Conservation (phyloP, 2,888 invertebrate genomes). For the Lycia hirtaria region DNA sequence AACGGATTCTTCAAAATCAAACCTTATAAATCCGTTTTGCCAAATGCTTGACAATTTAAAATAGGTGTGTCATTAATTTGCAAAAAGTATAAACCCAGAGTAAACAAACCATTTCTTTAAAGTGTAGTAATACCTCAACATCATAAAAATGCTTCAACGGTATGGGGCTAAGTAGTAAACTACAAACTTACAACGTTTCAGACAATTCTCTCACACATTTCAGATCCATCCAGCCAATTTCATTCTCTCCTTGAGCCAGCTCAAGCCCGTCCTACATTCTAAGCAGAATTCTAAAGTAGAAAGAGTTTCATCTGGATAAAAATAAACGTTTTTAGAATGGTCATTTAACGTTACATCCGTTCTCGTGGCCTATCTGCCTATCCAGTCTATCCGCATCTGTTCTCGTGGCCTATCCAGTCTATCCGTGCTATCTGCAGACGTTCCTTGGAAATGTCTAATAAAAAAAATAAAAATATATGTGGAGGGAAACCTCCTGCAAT, state of each 20-base stretch:
- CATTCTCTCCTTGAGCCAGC: not conserved
- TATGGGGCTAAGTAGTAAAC: too few relatives aligned
- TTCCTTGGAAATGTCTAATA: constrained; percentile 40
- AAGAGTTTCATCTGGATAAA: constrained; percentile 38
- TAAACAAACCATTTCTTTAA: too few relatives aligned
- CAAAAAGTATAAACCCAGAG: too few relatives aligned
- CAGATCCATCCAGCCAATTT: not conserved
- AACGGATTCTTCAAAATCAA: too few relatives aligned
- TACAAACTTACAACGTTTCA: too few relatives aligned
- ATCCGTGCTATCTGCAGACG: constrained; percentile 47
- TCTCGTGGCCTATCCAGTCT: constrained; percentile 50
- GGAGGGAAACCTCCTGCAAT: too few relatives aligned
- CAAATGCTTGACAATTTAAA: too few relatives aligned
- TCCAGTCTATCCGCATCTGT: constrained; percentile 53
- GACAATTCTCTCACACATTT: not conserved
- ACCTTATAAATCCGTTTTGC: too few relatives aligned
- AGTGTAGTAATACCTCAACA: too few relatives aligned
- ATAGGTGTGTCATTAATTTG: too few relatives aligned
- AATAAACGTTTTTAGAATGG: constrained; percentile 58
- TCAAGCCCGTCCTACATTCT: not conserved
- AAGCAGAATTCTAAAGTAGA: constrained; percentile 33
- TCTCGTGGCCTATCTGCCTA: constrained; percentile 50
- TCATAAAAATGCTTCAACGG: too few relatives aligned
- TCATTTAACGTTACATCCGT: constrained; percentile 58
- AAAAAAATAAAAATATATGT: constrained; percentile 1